Base-by-base conservation (phyloP, 2,888 invertebrate species). In the Orthosia incerta region DNA sequence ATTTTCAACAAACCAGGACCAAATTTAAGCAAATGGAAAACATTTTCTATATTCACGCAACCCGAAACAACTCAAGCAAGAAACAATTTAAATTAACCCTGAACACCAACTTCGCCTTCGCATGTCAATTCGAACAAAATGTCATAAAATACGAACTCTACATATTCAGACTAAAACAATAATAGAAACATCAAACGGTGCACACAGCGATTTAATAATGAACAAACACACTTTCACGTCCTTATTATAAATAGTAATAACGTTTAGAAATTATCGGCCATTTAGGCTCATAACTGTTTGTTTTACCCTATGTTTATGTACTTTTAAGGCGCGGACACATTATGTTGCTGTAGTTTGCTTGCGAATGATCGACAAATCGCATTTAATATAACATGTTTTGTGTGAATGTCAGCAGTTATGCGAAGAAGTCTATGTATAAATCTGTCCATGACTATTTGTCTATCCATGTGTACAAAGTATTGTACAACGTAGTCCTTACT, bases 141-240 rank as follows among this genome's bases (percentile, higher is more conserved):
- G 20, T 46, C 39, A 79, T 83, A 79, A 68, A 55, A 55, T 59
- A 48, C n/a, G 3, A 64, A 53, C 20, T 79, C 82, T 68, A 67
- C 67, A 55, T 50, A 60, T 67, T 53, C 53, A 46, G 31, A 18
- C 55, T 79, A 59, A 60, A 82, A 79, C 65, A 74, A 83, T 83
- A 82, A 82, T 83, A 59, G 67, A 80, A 59, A 83, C 74, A 80
- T 68, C 64, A 73, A 79, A 73, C 20, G 46, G 45, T 70, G 26
- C 26, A 69, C 53, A 71, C 48, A 82, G 9, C 71, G 56, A 63
- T 59, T 73, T 65, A 62, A 79, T 79, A 73, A 68, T 55, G 55
- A n/a, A 53, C 48, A 26, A 51, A 57, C 60, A 79, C 20, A 53
- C 73, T 82, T 79, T 82, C 83, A 48, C 31, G 31, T 65, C 53